A percentile compares a stretch with the other conserved stretches of the same genome.
phyloP scores from a whole-genome alignment of 1,140 invertebrate genomes.

The Chlorops oryzae region DNA sequence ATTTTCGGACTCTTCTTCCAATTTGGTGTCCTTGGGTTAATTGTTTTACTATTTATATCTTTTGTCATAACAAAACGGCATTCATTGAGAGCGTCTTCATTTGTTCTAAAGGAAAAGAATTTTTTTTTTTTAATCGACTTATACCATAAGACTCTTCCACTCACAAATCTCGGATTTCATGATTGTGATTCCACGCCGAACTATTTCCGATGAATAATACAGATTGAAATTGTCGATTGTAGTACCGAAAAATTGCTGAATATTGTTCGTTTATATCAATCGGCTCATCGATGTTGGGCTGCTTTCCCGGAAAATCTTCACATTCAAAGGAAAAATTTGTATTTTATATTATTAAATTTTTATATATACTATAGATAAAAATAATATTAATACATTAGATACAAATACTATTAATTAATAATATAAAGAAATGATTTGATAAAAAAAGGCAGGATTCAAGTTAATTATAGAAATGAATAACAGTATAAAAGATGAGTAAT shows the following conservation, averaged over 20 bases:
- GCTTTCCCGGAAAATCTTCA: not conserved
- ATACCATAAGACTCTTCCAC: not conserved
- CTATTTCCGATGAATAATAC: not conserved
- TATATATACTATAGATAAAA: too few relatives aligned
- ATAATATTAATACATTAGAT: too few relatives aligned
- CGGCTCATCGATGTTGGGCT: not conserved
- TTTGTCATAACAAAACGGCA: not conserved
- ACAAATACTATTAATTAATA: not conserved
- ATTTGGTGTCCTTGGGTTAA: not conserved
- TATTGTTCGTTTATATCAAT: not conserved
- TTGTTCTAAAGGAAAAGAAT: not conserved
- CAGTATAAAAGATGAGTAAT: too few relatives aligned
- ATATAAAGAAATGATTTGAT: not conserved
- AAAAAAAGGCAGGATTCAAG: slow-evolving; percentile 3
- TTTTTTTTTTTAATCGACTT: too few relatives aligned
- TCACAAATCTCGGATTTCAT: slow-evolving; percentile 1
- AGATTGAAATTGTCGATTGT: slow-evolving; percentile 1
- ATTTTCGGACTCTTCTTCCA: not conserved
- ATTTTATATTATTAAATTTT: too few relatives aligned
- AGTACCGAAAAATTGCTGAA: not conserved
- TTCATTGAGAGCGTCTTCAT: not conserved
- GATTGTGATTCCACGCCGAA: not conserved
- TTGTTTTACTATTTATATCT: not conserved
- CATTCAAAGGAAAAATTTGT: too few relatives aligned
- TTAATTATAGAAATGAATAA: too few relatives aligned